A percentile compares a stretch with the other conserved stretches of the same genome.
Conservation (phyloP, 2,888 invertebrate species). For the Desoria tigrina region DNA sequence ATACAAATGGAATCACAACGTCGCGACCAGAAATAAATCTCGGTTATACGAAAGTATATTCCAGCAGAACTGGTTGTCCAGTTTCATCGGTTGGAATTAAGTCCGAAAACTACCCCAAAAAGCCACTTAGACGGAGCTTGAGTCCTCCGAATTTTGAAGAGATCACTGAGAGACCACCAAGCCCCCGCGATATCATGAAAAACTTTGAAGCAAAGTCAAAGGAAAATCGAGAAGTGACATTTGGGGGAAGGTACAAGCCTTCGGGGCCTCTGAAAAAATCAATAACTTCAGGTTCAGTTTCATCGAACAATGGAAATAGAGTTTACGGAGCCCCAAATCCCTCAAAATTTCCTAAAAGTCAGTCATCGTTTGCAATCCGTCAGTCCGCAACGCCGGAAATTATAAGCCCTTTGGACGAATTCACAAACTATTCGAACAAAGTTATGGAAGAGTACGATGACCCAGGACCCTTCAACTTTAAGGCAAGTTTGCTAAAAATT, state of each 20-base stretch:
- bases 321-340: neutral
- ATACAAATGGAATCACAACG: neutral
- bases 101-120: neutral
- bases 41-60: constrained; percentile 23
- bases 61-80: constrained; percentile 7
- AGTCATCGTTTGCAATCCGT: too few relatives aligned
- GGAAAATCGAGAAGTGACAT: constrained; percentile 11
- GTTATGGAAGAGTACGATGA: constrained; percentile 31
- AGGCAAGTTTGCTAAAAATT: constrained; percentile 17
- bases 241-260: constrained; percentile 32
- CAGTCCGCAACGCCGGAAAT: neutral
- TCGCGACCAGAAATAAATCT: constrained; percentile 6
- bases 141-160: constrained; percentile 11
- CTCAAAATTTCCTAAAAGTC: neutral
- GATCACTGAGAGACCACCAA: constrained; percentile 31
- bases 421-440: constrained; percentile 27
- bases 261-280: neutral
- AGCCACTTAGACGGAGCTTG: neutral
- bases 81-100: neutral
- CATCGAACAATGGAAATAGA: neutral
- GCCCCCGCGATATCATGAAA: constrained; percentile 45
- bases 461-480: constrained; percentile 31
- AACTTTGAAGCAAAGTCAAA: constrained; percentile 39
- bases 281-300: neutral
- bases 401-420: constrained; percentile 43